These are phyloP conservation scores for Gonioctena quinquepunctata DNA, from an alignment of 1,140 invertebrate species.

Conservation along the genomic window DNA sequence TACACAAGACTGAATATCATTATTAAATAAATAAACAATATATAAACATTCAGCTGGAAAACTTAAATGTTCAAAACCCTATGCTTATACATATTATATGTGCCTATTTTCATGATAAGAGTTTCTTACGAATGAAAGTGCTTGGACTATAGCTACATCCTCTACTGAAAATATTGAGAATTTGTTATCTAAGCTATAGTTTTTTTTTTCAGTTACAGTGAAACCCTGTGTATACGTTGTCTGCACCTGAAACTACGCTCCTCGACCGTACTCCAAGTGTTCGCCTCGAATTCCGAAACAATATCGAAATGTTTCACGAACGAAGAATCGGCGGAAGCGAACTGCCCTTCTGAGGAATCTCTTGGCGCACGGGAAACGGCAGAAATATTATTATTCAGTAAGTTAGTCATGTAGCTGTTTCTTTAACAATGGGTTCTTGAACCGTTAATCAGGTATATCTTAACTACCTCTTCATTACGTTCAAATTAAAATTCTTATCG, in stretches of 20 bases:
- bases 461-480: neutral
- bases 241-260: conserved; percentile 65
- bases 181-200: no score
- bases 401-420: conserved; percentile 41
- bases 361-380: conserved; percentile 55
- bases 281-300: conserved; percentile 62
- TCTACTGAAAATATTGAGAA: no score
- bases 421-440: neutral
- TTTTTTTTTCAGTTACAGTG: conserved; percentile 57
- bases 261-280: conserved; percentile 68
- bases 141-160: no score
- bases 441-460: neutral
- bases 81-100: no score
- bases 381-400: conserved; percentile 62
- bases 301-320: conserved; percentile 65
- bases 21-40: no score
- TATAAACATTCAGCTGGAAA: no score
- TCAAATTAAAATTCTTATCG: neutral
- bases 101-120: no score
- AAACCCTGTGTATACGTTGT: conserved; percentile 64
- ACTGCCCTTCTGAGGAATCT: conserved; percentile 61
- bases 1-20: no score
- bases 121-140: no score
- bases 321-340: conserved; percentile 63
- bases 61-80: no score